These are phyloP conservation scores for Druceiella hillmani DNA, from an alignment of 2,888 invertebrate species.

Conservation along the genomic window DNA sequence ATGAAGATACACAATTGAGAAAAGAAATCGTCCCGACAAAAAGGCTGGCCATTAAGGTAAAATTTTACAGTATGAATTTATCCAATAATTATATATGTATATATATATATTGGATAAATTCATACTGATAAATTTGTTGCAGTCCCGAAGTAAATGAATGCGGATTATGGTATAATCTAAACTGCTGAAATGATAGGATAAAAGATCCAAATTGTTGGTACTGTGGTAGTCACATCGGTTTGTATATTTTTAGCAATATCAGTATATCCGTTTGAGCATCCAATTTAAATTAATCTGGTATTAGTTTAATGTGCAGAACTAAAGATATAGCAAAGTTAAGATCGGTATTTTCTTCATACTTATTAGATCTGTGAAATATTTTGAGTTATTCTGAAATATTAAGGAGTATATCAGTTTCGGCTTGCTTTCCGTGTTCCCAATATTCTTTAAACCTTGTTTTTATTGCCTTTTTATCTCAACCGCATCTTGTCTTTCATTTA, in stretches of 20 bases:
- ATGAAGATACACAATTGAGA: too few relatives aligned
- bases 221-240: not conserved
- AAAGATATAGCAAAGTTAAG: not conserved
- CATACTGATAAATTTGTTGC: not conserved
- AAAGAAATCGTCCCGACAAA: too few relatives aligned
- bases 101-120: not conserved
- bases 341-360: not conserved
- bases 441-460: not conserved
- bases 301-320: not conserved
- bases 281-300: not conserved
- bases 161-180: not conserved
- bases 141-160: not conserved
- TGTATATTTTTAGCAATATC: not conserved
- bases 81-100: too few relatives aligned
- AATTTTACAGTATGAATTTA: too few relatives aligned
- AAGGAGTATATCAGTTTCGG: not conserved
- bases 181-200: not conserved
- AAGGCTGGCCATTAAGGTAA: too few relatives aligned
- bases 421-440: not conserved
- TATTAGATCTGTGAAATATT: not conserved
- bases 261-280: slow-evolving; percentile 1
- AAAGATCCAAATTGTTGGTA: not conserved
- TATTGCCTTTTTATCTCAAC: not conserved
- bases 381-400: not conserved
- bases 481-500: not conserved